Evolutionary conservation across 2,113 vertebrate genomes (phyloP).

Genomic region (Proterorhinus semilunaris): DNA sequence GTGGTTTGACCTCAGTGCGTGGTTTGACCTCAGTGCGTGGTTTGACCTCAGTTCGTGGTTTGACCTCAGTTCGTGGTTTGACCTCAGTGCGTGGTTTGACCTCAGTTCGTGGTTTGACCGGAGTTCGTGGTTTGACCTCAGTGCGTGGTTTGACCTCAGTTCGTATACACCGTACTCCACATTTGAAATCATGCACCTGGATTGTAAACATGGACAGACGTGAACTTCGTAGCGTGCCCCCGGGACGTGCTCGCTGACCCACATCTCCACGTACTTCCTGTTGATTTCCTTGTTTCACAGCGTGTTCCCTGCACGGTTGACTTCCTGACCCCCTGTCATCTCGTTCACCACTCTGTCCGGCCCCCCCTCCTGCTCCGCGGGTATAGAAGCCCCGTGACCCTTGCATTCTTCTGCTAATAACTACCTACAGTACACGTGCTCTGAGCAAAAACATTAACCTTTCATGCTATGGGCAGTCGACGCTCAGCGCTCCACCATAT

Average conservation of each 20-base stretch:
- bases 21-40: constrained; percentile 7
- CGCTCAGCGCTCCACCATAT: no score
- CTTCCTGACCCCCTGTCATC: constrained; percentile 14
- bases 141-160: constrained; percentile 12
- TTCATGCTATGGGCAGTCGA: neutral
- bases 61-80: no score
- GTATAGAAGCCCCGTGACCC: constrained; percentile 18
- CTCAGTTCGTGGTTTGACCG: constrained; percentile 7
- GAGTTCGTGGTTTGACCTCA: constrained; percentile 10
- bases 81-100: constrained; percentile 11
- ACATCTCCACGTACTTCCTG: no score
- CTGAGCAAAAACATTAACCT: neutral
- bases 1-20: no score
- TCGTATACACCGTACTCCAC: constrained; percentile 28
- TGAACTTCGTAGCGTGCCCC: constrained; percentile 57
- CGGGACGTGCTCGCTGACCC: constrained; percentile 28
- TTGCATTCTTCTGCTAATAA: neutral
- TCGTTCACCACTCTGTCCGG: constrained; percentile 14
- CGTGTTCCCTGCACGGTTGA: neutral
- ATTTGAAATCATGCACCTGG: constrained; percentile 47
- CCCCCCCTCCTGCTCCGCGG: constrained; percentile 2
- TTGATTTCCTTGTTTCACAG: neutral
- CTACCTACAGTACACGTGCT: neutral
- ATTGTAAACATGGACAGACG: constrained; percentile 21
- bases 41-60: constrained; percentile 15